Percentiles rank a stretch among this genome's conserved stretches.
Conservation (phyloP, 1,140 invertebrate genomes). For the Cardiocondyla obscurior region DNA sequence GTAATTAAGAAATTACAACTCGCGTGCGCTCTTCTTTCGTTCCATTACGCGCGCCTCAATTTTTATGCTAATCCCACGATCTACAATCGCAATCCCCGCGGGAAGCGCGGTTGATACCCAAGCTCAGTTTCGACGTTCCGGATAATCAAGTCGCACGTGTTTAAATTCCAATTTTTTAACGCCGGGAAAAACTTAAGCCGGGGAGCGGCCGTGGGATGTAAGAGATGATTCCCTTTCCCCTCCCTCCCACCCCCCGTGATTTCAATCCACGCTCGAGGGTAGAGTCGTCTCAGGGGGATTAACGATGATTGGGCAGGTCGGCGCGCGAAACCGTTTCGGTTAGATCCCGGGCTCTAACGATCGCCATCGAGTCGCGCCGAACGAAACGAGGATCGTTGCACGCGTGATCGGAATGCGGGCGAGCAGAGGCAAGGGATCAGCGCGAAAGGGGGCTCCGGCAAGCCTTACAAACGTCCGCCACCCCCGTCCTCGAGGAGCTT, state of each 20-base stretch:
- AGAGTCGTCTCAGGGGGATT: constrained; percentile 42
- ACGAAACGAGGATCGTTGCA: constrained; percentile 27
- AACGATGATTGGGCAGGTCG: constrained; percentile 54
- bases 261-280: constrained; percentile 33
- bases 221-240: background rate
- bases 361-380: background rate
- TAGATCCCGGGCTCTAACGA: constrained; percentile 32
- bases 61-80: constrained; percentile 19
- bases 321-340: background rate
- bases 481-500: background rate
- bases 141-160: background rate
- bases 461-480: constrained; percentile 20
- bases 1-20: background rate
- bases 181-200: constrained; percentile 21
- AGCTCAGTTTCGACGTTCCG: background rate
- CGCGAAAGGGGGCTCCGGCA: background rate
- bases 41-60: constrained; percentile 5
- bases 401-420: constrained; percentile 38
- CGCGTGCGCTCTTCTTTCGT: background rate
- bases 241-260: background rate
- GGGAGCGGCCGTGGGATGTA: background rate
- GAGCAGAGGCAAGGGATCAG: background rate
- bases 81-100: background rate
- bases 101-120: background rate
- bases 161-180: constrained; percentile 26